Conservation (phyloP, 2,797 vertebrate genomes). For the Neopelma chrysocephalum region DNA sequence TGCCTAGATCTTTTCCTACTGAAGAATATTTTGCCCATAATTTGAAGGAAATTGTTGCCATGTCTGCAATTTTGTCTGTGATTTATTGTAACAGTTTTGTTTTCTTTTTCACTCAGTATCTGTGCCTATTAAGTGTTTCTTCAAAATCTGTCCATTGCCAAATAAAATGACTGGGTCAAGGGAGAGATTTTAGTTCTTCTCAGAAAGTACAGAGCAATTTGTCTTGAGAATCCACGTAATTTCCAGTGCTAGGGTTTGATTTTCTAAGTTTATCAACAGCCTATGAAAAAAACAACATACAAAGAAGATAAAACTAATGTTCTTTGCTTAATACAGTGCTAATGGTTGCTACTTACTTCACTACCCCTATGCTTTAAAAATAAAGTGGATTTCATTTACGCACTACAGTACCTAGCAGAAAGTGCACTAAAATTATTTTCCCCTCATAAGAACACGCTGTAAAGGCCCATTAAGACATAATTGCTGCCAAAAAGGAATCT, state of each 20-base stretch:
- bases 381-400: background rate
- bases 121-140: background rate
- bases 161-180: background rate
- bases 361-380: background rate
- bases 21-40: background rate
- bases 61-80: background rate
- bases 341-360: background rate
- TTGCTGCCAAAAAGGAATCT: slow-evolving; percentile 60
- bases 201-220: background rate
- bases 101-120: background rate
- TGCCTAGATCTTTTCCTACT: background rate
- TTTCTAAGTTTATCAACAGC: background rate
- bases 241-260: background rate
- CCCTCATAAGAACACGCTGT: background rate
- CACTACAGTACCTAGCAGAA: background rate
- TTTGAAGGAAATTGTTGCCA: background rate
- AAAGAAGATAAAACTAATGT: background rate
- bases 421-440: slow-evolving; percentile 53
- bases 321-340: background rate
- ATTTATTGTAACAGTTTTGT: background rate
- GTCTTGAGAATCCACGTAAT: background rate
- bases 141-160: background rate
- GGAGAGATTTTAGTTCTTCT: background rate
- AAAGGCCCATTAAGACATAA: slow-evolving; percentile 68
- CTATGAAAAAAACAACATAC: background rate